phyloP scores from a whole-genome alignment of 2,888 invertebrate species.

The Lithophane ornitopus region DNA sequence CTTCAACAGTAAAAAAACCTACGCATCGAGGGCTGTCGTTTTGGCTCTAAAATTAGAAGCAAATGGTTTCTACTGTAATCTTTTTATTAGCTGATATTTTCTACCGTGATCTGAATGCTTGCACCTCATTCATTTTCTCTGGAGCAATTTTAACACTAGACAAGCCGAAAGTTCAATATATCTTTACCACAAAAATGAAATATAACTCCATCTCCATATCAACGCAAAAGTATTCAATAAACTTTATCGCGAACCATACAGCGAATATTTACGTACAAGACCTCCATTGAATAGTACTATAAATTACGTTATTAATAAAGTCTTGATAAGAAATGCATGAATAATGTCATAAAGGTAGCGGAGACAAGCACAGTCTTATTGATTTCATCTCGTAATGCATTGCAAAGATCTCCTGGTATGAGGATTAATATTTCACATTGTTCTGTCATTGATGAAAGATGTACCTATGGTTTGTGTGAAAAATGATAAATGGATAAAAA shows the following conservation, averaged over 20 bases:
- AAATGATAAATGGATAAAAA: not conserved
- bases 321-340: conserved; percentile 53
- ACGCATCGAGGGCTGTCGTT: not conserved
- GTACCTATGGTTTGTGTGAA: not conserved
- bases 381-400: conserved; percentile 47
- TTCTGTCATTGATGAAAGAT: conserved; percentile 34
- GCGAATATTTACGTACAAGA: conserved; percentile 51
- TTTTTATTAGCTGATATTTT: not conserved
- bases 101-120: not conserved
- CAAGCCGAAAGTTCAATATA: not conserved
- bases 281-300: conserved; percentile 45
- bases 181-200: not conserved
- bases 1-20: not conserved
- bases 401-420: conserved; percentile 36
- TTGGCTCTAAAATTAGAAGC: not conserved
- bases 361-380: conserved; percentile 41
- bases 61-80: not conserved
- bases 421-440: conserved; percentile 47
- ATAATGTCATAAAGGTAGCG: conserved; percentile 48
- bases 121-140: not conserved
- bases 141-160: not conserved
- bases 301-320: conserved; percentile 60
- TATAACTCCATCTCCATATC: conserved; percentile 6
- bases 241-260: conserved; percentile 40
- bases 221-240: conserved; percentile 34